Base-by-base conservation (phyloP, 1,140 invertebrate species). In the Heliconius hermathena region DNA sequence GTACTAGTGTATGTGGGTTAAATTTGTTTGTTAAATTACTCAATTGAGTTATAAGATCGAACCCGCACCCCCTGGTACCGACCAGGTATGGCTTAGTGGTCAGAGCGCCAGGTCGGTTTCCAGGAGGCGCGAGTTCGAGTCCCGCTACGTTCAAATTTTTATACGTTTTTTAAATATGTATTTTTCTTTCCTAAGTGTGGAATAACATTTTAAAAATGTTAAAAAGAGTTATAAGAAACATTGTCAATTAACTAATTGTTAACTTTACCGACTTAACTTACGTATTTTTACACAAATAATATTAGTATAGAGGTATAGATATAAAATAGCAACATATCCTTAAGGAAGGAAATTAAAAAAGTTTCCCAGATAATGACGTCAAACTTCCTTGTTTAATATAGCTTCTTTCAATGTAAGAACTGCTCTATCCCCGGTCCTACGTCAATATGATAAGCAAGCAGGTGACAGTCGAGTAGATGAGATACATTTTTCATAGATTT, bases 281-380 rank as follows among this genome's bases (percentile, higher is more conserved):
- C 11, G 11, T 41, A 41, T 13, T 41, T 41, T 41, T 41, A 41
- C 29, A 33, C 29, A 33, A 33, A 33, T 16, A 46, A 46, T 46
- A 46, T 46, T 16, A 46, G 41, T 46, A 46, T 46, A 46, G 41
- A 22, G 3, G n/a, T 60, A 60, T 66, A 66, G 26, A 66, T 66
- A 29, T 4, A 66, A 66, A 66, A 66, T 29, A 66, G 22, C 60
- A 29, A 66, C 60, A 66, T 66, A 66, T 29, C 0, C n/a, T 57
- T 16, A 66, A 66, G 26, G 60, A 66, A 66, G 60, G 60, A 66
- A 66, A 66, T 66, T 66, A 66, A 66, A 66, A 66, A 66, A 66
- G 60, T 66, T 66, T 66, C 22, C 9, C n/a, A 66, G 60, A 66
- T 66, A 66, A 66, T 66, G 60, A 26, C 22, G 60, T 66, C 13